phyloP scores from a whole-genome alignment of 2,888 invertebrate genomes.

The Calliphora vomitoria region DNA sequence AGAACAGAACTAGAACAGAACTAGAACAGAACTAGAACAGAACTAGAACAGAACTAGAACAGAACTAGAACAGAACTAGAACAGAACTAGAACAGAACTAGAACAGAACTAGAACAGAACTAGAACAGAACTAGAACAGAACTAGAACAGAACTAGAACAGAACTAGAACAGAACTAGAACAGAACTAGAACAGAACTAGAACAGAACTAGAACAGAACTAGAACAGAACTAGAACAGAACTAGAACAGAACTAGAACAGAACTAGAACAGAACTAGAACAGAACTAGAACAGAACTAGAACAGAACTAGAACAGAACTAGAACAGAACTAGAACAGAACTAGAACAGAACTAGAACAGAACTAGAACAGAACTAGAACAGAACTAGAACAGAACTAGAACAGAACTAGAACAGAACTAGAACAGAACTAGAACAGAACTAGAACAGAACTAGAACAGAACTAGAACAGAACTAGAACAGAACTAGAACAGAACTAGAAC shows the following conservation, averaged over 20 bases:
- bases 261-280: no score
- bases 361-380: no score
- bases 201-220: not conserved
- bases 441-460: not conserved
- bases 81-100: constrained; percentile 12
- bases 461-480: not conserved
- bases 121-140: constrained; percentile 11
- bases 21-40: not conserved
- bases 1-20: not conserved
- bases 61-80: constrained; percentile 2
- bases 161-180: constrained; percentile 2
- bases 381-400: not conserved
- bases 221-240: not conserved
- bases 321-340: not conserved
- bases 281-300: no score
- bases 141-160: constrained; percentile 6
- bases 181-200: not conserved
- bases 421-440: constrained; percentile 1
- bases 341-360: not conserved
- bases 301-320: no score
- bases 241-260: no score
- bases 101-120: constrained; percentile 12
- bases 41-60: not conserved
- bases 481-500: not conserved
- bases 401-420: constrained; percentile 6